phyloP scores from a whole-genome alignment of 1,140 invertebrate species.

The Mylabris phalerata region DNA sequence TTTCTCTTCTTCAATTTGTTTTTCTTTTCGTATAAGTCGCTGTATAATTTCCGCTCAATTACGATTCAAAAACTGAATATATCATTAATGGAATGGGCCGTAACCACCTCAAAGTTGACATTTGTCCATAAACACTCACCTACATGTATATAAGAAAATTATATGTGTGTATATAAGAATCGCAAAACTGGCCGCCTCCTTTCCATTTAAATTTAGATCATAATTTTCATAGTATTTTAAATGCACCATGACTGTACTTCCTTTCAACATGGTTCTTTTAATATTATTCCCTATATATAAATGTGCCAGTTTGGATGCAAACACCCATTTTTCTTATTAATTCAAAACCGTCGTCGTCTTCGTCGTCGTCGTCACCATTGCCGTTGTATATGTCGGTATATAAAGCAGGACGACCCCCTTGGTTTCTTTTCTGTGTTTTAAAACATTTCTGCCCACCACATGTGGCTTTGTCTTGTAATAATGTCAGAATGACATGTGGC shows the following conservation, averaged over 20 bases:
- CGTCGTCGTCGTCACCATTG: background rate
- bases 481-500: background rate
- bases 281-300: background rate
- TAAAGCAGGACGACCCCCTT: no score
- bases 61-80: background rate
- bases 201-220: conserved; percentile 21
- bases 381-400: no score
- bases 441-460: conserved; percentile 10
- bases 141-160: no score
- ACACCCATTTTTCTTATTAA: conserved; percentile 26
- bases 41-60: conserved; percentile 8
- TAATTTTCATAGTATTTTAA: conserved; percentile 22
- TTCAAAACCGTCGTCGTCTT: conserved; percentile 22
- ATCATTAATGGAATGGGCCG: conserved; percentile 7
- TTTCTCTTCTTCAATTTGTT: no score
- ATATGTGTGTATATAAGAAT: background rate
- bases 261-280: conserved; percentile 10
- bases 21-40: background rate
- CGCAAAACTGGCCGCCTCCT: conserved; percentile 15
- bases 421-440: no score
- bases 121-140: background rate
- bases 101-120: conserved; percentile 9
- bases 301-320: conserved; percentile 20
- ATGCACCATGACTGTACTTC: conserved; percentile 26
- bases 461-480: conserved; percentile 7